These are phyloP conservation scores for Ameiurus melas DNA, from an alignment of 2,113 vertebrate species.

Conservation along the genomic window DNA sequence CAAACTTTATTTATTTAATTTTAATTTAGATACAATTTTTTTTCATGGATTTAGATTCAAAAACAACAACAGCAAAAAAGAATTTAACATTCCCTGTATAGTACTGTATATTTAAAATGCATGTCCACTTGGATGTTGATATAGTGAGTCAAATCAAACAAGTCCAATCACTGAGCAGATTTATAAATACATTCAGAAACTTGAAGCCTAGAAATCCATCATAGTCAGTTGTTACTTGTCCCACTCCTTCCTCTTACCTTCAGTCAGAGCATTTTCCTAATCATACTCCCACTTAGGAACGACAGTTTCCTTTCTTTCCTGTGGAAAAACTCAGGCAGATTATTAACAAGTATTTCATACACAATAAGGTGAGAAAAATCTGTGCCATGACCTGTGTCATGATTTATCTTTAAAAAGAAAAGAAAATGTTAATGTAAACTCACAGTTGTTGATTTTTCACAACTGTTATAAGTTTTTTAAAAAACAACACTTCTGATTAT, in stretches of 20 bases:
- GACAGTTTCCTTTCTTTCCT: background rate
- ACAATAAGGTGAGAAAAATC: background rate
- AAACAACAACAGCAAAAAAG: too few relatives aligned
- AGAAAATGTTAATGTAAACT: background rate
- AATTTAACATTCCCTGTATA: too few relatives aligned
- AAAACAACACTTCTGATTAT: background rate
- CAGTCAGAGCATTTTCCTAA: background rate
- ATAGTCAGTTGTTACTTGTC: too few relatives aligned
- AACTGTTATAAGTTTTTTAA: background rate
- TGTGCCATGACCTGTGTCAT: background rate
- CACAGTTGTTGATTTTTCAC: background rate
- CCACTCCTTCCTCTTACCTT: too few relatives aligned
- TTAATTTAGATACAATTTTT: too few relatives aligned
- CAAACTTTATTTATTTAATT: background rate
- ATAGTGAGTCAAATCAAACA: too few relatives aligned
- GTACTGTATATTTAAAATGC: too few relatives aligned
- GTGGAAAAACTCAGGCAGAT: background rate
- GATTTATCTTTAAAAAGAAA: background rate
- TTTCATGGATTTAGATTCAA: too few relatives aligned
- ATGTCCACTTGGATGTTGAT: too few relatives aligned
- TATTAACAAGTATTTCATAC: background rate
- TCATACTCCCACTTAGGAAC: background rate
- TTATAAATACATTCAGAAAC: too few relatives aligned
- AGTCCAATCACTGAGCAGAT: too few relatives aligned
- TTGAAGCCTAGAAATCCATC: too few relatives aligned